phyloP scores from a whole-genome alignment of 1,140 invertebrate species.

The Atta colombica region DNA sequence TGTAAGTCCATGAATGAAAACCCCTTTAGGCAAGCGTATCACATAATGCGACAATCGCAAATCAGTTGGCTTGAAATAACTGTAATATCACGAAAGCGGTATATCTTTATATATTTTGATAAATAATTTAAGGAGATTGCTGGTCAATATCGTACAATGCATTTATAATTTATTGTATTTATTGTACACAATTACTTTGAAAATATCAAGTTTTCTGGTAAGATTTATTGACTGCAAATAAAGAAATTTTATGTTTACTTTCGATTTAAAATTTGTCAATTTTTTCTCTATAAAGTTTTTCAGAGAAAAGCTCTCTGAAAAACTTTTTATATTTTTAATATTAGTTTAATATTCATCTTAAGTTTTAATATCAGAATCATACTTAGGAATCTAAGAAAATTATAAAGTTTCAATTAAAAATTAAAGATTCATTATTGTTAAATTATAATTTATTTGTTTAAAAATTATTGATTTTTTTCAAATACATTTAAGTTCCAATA shows the following conservation, averaged over 20 bases:
- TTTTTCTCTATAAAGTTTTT: neutral
- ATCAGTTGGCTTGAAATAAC: constrained; percentile 12
- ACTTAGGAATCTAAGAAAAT: too few relatives aligned
- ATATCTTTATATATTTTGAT: neutral
- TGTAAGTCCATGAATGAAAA: constrained; percentile 17
- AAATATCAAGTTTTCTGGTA: neutral
- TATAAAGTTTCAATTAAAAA: too few relatives aligned
- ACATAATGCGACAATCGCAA: constrained; percentile 17
- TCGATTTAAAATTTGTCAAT: neutral
- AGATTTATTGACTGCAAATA: neutral
- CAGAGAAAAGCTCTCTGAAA: neutral
- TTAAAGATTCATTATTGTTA: too few relatives aligned
- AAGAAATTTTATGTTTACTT: neutral
- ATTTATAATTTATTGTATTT: constrained; percentile 20
- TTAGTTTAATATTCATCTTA: neutral
- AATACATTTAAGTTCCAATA: too few relatives aligned
- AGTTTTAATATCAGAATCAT: too few relatives aligned
- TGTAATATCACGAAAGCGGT: neutral
- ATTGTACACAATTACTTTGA: neutral
- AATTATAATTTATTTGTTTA: too few relatives aligned
- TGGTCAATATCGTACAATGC: neutral
- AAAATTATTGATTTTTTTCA: too few relatives aligned
- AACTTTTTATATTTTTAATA: neutral
- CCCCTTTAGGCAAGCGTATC: constrained; percentile 13
- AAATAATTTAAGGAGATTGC: constrained; percentile 39